Percentiles rank a stretch among this genome's conserved stretches.
phyloP scores from a whole-genome alignment of 1,140 invertebrate genomes.

The Bombus ignitus region DNA sequence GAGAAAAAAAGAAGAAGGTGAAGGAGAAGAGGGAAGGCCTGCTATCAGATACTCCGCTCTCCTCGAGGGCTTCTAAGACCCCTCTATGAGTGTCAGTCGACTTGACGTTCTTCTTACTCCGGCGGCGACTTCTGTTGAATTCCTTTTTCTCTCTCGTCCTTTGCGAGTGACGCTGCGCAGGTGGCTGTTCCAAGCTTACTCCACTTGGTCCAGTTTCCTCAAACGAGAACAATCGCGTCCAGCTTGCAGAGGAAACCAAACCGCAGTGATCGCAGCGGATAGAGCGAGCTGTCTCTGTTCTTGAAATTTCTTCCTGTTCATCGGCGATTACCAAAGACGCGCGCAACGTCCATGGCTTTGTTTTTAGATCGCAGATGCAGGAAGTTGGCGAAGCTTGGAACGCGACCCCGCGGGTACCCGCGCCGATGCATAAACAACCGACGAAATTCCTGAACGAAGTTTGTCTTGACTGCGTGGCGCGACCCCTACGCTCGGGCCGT shows the following conservation, averaged over 20 bases:
- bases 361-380: background rate
- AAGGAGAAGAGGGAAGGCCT: constrained; percentile 23
- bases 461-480: constrained; percentile 3
- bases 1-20: background rate
- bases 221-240: constrained; percentile 20
- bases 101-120: constrained; percentile 43
- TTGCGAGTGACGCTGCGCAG: constrained; percentile 1
- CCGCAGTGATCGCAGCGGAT: background rate
- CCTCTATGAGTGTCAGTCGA: constrained; percentile 52
- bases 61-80: constrained; percentile 47
- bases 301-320: background rate
- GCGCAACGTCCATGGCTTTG: background rate
- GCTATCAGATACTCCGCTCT: constrained; percentile 54
- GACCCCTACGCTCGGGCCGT: background rate
- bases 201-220: background rate
- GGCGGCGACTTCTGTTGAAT: constrained; percentile 57
- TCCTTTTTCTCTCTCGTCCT: constrained; percentile 39
- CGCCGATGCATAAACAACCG: constrained; percentile 27
- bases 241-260: background rate
- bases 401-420: background rate
- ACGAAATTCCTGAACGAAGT: constrained; percentile 39
- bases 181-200: constrained; percentile 17
- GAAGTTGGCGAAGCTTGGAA: constrained; percentile 20
- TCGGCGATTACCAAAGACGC: no score
- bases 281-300: background rate